Conservation (phyloP, 2,797 vertebrate species). For the Tapera naevia region DNA sequence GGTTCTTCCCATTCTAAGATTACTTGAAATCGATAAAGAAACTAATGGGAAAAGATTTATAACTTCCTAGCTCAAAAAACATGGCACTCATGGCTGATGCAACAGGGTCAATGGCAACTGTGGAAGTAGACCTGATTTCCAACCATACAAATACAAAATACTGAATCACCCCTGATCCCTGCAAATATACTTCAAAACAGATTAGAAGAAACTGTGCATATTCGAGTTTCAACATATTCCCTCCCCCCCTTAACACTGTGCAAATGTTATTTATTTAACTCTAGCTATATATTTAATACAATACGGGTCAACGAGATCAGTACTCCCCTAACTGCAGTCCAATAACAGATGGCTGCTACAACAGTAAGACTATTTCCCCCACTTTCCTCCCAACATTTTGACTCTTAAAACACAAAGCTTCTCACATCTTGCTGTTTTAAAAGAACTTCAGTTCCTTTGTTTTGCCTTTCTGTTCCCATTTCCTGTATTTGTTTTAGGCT, state of each 20-base stretch:
- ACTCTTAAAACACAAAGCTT: constrained; percentile 23
- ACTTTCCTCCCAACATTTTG: background rate
- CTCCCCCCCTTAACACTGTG: constrained; percentile 61
- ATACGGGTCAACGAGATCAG: background rate
- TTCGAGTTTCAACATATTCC: background rate
- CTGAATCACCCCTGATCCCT: constrained; percentile 65
- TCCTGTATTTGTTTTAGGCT: constrained; percentile 60
- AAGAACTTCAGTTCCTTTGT: constrained; percentile 21
- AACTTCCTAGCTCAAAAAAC: constrained; percentile 2
- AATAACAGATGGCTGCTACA: background rate
- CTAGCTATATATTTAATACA: constrained; percentile 44
- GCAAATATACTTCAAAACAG: constrained; percentile 65
- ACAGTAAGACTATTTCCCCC: background rate
- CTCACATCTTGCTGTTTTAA: background rate
- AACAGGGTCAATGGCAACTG: constrained; percentile 36
- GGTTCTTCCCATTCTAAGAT: background rate
- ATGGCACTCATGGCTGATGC: constrained; percentile 21
- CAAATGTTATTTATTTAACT: constrained; percentile 40
- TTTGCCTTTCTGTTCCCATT: constrained; percentile 19
- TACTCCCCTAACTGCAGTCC: background rate
- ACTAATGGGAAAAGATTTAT: background rate
- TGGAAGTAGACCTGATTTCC: constrained; percentile 48
- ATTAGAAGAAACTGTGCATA: constrained; percentile 66
- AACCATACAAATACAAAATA: constrained; percentile 47
- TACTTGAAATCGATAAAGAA: background rate